A percentile compares a stretch with the other conserved stretches of the same genome.
Conservation (phyloP, 2,888 invertebrate species). For the Pardosa pseudoannulata region DNA sequence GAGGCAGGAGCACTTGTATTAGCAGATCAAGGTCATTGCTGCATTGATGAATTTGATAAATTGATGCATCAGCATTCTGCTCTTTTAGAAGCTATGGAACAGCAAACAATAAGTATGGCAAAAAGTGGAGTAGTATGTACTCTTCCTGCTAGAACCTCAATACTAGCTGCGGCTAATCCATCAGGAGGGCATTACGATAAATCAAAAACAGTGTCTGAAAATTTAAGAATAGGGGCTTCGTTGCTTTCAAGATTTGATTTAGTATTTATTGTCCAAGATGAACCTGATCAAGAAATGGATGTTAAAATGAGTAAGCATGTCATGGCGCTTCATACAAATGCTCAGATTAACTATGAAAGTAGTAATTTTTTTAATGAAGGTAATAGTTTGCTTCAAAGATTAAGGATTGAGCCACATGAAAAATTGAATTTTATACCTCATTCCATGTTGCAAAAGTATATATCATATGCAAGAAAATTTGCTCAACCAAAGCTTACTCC, state of each 20-base stretch:
- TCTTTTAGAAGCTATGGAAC: constrained; percentile 95
- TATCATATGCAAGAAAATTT: constrained; percentile 92
- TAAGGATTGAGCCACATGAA: constrained; percentile 82
- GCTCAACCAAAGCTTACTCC: constrained; percentile 87
- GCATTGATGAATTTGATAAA: constrained; percentile 97
- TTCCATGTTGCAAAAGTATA: constrained; percentile 89
- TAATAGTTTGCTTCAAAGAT: constrained; percentile 80
- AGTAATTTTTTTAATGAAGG: not conserved
- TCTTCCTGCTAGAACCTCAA: constrained; percentile 88
- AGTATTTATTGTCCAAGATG: constrained; percentile 92
- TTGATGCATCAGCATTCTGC: constrained; percentile 88
- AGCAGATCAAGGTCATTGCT: constrained; percentile 87
- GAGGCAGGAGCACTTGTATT: constrained; percentile 84
- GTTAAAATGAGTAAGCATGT: constrained; percentile 88
- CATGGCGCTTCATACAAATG: constrained; percentile 82
- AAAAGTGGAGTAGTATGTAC: constrained; percentile 90
- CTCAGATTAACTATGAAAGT: not conserved
- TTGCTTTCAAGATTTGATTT: constrained; percentile 94
- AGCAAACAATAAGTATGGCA: constrained; percentile 91
- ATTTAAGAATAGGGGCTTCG: constrained; percentile 90
- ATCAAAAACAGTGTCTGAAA: constrained; percentile 91
- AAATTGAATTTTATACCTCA: constrained; percentile 85
- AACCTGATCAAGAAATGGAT: constrained; percentile 88
- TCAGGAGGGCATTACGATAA: constrained; percentile 91
- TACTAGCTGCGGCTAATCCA: constrained; percentile 96